phyloP scores from a whole-genome alignment of 2,113 vertebrate genomes.

The Sinocyclocheilus grahami region DNA sequence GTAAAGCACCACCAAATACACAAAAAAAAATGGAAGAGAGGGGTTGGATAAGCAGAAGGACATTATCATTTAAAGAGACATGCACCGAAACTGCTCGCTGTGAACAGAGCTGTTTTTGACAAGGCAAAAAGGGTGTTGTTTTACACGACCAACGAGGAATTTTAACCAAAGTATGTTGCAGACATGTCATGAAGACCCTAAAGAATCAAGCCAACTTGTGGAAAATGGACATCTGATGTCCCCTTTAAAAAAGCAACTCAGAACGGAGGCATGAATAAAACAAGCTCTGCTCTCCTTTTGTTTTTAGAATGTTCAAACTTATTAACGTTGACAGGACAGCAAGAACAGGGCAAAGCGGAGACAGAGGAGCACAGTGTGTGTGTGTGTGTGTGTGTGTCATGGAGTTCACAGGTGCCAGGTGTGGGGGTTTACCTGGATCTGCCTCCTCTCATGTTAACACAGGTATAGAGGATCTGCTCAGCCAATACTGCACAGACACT shows the following conservation, averaged over 20 bases:
- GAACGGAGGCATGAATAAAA: not conserved
- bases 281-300: not conserved
- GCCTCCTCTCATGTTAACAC: slow-evolving; percentile 77
- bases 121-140: no score
- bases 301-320: not conserved
- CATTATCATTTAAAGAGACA: no score
- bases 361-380: not conserved
- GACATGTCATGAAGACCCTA: no score
- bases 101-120: no score
- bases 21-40: no score
- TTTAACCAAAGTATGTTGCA: no score
- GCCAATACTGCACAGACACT: slow-evolving; percentile 47
- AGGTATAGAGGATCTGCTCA: slow-evolving; percentile 68
- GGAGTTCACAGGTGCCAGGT: slow-evolving; percentile 78
- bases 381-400: slow-evolving; percentile 64
- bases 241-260: not conserved
- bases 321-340: not conserved
- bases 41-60: no score
- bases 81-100: no score
- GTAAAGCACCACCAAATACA: no score
- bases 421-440: slow-evolving; percentile 78
- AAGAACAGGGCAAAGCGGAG: not conserved
- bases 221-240: no score
- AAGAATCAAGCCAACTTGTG: no score
- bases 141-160: no score